Evolutionary conservation across 2,888 invertebrate species (phyloP).

Genomic region (Drosophila merina): DNA sequence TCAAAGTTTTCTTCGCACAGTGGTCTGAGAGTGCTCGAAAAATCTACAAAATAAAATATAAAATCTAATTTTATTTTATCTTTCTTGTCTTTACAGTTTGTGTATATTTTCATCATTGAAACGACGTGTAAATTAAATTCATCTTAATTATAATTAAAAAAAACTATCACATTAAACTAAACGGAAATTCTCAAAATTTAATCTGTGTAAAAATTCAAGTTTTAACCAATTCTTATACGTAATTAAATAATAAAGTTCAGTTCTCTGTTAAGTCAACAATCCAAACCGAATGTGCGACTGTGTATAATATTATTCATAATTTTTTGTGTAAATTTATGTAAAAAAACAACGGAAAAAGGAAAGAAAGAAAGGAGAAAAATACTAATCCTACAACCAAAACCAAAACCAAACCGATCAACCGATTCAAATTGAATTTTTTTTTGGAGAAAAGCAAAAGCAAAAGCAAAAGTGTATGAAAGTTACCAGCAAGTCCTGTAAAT

Average conservation of each 20-base stretch:
- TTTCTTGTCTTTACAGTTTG: constrained; percentile 67
- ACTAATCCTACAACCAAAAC: constrained; percentile 14
- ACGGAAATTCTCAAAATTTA: constrained; percentile 46
- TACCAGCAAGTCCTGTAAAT: constrained; percentile 56
- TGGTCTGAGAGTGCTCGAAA: constrained; percentile 32
- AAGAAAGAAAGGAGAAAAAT: background rate
- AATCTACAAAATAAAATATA: background rate
- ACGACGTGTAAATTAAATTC: constrained; percentile 77
- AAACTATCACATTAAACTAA: constrained; percentile 55
- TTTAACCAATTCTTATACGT: constrained; percentile 56
- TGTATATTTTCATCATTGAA: constrained; percentile 78
- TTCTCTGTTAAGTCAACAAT: constrained; percentile 50
- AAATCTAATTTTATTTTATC: background rate
- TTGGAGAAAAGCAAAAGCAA: background rate
- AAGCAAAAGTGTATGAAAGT: constrained; percentile 23
- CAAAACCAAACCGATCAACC: constrained; percentile 40
- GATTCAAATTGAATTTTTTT: constrained; percentile 14
- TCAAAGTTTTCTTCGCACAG: constrained; percentile 59
- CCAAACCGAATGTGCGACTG: constrained; percentile 47
- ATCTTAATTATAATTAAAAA: constrained; percentile 73
- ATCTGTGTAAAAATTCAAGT: constrained; percentile 44
- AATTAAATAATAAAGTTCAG: constrained; percentile 49
- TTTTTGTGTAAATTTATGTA: constrained; percentile 72
- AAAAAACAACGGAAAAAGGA: constrained; percentile 41
- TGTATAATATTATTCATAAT: constrained; percentile 71